Evolutionary conservation across 2,797 vertebrate species (phyloP).

Genomic region (Otolemur crassicaudatus): DNA sequence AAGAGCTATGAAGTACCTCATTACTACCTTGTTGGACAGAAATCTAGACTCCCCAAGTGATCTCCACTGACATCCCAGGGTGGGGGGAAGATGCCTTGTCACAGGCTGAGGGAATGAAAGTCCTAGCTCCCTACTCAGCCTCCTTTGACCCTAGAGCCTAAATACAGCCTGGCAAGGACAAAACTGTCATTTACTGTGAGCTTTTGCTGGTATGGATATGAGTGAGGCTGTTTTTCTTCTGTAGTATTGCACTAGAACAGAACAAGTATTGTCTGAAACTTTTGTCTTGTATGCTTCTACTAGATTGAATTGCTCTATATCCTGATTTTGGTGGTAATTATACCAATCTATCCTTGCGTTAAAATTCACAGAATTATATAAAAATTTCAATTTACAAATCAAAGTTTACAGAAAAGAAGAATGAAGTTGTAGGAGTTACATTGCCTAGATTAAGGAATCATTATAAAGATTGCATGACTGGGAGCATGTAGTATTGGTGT

Average conservation of each 20-base stretch:
- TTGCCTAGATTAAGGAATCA: conserved; percentile 40
- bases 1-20: not conserved
- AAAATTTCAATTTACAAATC: conserved; percentile 34
- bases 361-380: conserved; percentile 38
- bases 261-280: not conserved
- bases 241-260: not conserved
- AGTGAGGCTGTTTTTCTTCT: not conserved
- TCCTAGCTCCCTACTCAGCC: not conserved
- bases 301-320: conserved; percentile 26
- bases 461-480: conserved; percentile 5
- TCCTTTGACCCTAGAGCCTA: not conserved
- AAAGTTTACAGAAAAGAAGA: not conserved
- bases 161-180: not conserved
- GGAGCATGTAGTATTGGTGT: not conserved
- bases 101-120: not conserved
- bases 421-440: not conserved
- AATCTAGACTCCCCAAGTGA: not conserved
- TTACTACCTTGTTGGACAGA: not conserved
- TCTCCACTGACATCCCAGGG: not conserved
- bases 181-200: not conserved
- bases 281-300: not conserved
- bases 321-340: not conserved
- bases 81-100: not conserved
- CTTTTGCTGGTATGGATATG: not conserved
- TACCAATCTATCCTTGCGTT: not conserved